Evolutionary conservation across 2,888 invertebrate species (phyloP).

Genomic region (Pachymerium ferrugineum): DNA sequence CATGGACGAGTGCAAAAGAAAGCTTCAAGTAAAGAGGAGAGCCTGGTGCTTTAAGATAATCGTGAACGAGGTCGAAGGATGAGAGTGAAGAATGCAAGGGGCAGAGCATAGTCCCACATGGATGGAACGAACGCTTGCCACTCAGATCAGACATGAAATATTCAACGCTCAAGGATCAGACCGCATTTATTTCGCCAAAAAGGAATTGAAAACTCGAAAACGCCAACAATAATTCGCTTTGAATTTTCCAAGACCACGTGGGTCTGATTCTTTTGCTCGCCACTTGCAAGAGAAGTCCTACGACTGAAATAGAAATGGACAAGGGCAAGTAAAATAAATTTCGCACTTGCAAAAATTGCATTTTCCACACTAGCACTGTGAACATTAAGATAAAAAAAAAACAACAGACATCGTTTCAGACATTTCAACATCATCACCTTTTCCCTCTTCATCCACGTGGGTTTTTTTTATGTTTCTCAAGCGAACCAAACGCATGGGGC

Average conservation of each 20-base stretch:
- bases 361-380: neutral
- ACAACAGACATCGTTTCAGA: neutral
- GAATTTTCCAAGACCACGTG: conserved; percentile 18
- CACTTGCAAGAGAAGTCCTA: neutral
- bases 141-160: conserved; percentile 21
- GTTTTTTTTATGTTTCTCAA: conserved; percentile 4
- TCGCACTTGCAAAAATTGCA: conserved; percentile 18
- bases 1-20: conserved; percentile 3
- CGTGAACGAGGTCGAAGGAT: conserved; percentile 18
- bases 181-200: neutral
- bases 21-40: conserved; percentile 6
- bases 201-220: conserved; percentile 1
- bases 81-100: conserved; percentile 18
- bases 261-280: conserved; percentile 2
- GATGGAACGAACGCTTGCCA: conserved; percentile 15
- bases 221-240: conserved; percentile 18
- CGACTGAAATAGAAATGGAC: neutral
- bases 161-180: conserved; percentile 15
- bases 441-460: neutral
- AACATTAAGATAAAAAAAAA: neutral
- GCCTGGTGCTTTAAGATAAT: conserved; percentile 18
- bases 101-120: conserved; percentile 2
- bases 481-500: conserved; percentile 2
- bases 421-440: conserved; percentile 1
- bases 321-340: conserved; percentile 10